phyloP scores from a whole-genome alignment of 1,140 invertebrate genomes.

The Eriocheir sinensis region DNA sequence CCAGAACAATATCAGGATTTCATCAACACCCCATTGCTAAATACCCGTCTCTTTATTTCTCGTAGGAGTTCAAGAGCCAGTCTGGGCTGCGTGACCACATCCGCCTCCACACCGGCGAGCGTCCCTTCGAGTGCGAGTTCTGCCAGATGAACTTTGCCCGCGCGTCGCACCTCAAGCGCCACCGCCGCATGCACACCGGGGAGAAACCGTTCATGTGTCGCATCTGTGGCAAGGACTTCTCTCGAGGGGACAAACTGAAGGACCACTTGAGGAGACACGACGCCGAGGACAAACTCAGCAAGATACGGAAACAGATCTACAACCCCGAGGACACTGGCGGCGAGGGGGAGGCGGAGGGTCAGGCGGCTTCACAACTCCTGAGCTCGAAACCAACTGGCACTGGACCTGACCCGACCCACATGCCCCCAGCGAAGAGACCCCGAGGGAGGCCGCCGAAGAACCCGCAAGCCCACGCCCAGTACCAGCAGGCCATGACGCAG shows the following conservation, averaged over 20 bases:
- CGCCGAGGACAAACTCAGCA: slow-evolving; percentile 77
- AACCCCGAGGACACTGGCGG: slow-evolving; percentile 67
- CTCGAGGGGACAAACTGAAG: slow-evolving; percentile 79
- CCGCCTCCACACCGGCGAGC: slow-evolving; percentile 78
- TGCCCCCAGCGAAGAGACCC: slow-evolving; percentile 69
- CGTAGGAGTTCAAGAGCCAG: slow-evolving; percentile 79
- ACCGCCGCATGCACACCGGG: slow-evolving; percentile 78
- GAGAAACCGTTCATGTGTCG: slow-evolving; percentile 78
- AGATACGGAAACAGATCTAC: slow-evolving; percentile 78
- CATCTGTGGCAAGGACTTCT: slow-evolving; percentile 78
- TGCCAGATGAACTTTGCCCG: slow-evolving; percentile 79
- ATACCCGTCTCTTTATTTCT: neutral
- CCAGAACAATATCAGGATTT: too few species aligned
- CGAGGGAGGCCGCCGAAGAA: slow-evolving; percentile 58
- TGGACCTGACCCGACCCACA: slow-evolving; percentile 40
- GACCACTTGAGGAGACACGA: slow-evolving; percentile 77
- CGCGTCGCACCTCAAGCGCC: slow-evolving; percentile 79
- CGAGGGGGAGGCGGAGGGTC: slow-evolving; percentile 27
- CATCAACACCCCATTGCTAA: too few species aligned
- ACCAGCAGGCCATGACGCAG: slow-evolving; percentile 65
- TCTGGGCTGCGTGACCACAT: slow-evolving; percentile 79
- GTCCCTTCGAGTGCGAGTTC: slow-evolving; percentile 79
- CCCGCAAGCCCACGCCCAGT: slow-evolving; percentile 54
- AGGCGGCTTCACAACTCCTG: slow-evolving; percentile 48
- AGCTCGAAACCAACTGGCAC: slow-evolving; percentile 62